Conservation (phyloP, 2,888 invertebrate genomes). For the Operophtera brumata region DNA sequence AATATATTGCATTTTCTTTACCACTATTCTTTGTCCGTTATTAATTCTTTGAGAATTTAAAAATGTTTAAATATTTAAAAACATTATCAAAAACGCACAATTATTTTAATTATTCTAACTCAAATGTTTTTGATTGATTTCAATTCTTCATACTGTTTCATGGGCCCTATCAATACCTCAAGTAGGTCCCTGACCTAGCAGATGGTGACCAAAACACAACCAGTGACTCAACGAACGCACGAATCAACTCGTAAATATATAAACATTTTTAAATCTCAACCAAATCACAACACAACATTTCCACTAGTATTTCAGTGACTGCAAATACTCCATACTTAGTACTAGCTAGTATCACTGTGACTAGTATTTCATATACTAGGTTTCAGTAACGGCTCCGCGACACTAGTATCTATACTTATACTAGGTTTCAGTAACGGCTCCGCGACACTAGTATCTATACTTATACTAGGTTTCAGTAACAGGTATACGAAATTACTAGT, state of each 20-base stretch:
- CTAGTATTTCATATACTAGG: not conserved
- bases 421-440: not conserved
- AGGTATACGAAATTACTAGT: not conserved
- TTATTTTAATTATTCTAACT: too few species aligned
- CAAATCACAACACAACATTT: conserved; percentile 4
- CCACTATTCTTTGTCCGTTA: not conserved
- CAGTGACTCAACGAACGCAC: not conserved
- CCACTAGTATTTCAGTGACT: not conserved
- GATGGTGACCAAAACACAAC: too few species aligned
- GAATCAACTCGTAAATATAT: not conserved
- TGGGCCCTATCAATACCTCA: not conserved
- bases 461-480: not conserved
- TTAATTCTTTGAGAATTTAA: conserved; percentile 9
- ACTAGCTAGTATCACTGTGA: not conserved
- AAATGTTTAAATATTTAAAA: conserved; percentile 1
- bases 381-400: not conserved
- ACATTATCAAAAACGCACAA: too few species aligned
- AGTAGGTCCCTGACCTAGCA: too few species aligned
- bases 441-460: not conserved
- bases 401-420: not conserved
- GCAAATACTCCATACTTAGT: too few species aligned
- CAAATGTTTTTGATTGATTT: not conserved
- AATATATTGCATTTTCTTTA: conserved; percentile 30
- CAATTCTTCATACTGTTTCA: too few species aligned
- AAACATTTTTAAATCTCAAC: conserved; percentile 5